These are phyloP conservation scores for Drosophila silvestris DNA, from an alignment of 2,888 invertebrate genomes.

Conservation along the genomic window DNA sequence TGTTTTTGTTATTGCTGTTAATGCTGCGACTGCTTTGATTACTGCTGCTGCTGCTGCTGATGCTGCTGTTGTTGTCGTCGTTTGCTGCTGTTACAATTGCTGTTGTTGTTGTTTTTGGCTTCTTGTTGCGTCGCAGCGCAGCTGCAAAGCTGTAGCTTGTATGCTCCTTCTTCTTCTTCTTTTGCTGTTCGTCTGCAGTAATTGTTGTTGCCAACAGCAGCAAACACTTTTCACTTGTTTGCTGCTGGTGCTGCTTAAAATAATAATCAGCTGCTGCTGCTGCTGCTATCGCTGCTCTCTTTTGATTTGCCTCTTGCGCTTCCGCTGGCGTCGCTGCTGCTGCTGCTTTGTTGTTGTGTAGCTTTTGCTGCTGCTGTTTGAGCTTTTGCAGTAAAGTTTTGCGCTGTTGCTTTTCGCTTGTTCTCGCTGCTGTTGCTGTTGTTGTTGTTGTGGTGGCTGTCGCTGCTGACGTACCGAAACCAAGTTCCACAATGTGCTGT, in stretches of 20 bases:
- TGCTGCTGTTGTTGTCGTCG: conserved; percentile 39
- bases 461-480: conserved; percentile 76
- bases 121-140: conserved; percentile 77
- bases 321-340: conserved; percentile 40
- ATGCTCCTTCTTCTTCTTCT: conserved; percentile 71
- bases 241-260: conserved; percentile 51
- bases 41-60: conserved; percentile 62
- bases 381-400: conserved; percentile 66
- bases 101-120: conserved; percentile 67
- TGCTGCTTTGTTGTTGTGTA: conserved; percentile 32
- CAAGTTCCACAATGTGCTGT: conserved; percentile 85
- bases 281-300: conserved; percentile 53
- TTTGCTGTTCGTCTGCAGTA: conserved; percentile 41
- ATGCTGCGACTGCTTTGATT: conserved; percentile 66
- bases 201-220: conserved; percentile 55
- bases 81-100: conserved; percentile 14
- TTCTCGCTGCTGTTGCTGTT: conserved; percentile 32
- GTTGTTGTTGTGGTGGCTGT: conserved; percentile 44
- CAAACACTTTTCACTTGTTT: conserved; percentile 63
- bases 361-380: conserved; percentile 65
- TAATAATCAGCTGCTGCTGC: conserved; percentile 60
- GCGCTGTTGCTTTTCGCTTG: conserved; percentile 55
- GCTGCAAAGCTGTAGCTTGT: conserved; percentile 70
- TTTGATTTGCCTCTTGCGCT: conserved; percentile 51
- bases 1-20: conserved; percentile 38